A percentile compares a stretch with the other conserved stretches of the same genome.
phyloP scores from a whole-genome alignment of 2,888 invertebrate species.

The Acronicta aceris region DNA sequence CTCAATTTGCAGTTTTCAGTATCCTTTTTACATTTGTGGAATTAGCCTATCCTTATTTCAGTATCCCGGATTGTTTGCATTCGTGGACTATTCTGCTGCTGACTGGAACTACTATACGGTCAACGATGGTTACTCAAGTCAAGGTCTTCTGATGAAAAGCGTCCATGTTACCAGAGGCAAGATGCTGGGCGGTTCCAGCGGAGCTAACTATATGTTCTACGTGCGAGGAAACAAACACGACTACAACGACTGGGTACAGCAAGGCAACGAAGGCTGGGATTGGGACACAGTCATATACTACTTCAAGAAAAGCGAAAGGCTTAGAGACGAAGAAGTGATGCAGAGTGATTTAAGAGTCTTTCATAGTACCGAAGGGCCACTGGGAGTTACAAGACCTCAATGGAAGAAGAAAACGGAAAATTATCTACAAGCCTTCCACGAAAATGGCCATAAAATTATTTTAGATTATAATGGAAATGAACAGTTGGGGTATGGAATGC shows the following conservation, averaged over 20 bases:
- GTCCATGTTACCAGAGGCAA: constrained; percentile 89
- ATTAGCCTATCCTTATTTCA: too few species aligned
- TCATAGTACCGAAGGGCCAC: constrained; percentile 61
- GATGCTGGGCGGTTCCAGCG: constrained; percentile 91
- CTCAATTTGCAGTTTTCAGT: too few species aligned
- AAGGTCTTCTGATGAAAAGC: constrained; percentile 59
- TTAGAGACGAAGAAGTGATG: constrained; percentile 51
- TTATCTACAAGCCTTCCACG: constrained; percentile 66
- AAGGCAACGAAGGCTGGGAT: constrained; percentile 87
- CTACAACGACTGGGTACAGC: constrained; percentile 85
- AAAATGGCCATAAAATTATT: constrained; percentile 63
- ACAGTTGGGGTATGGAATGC: constrained; percentile 63
- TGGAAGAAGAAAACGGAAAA: constrained; percentile 72
- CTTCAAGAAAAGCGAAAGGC: constrained; percentile 71
- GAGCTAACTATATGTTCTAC: constrained; percentile 91
- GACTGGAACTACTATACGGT: constrained; percentile 69
- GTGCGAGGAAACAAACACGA: constrained; percentile 91
- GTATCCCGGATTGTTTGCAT: constrained; percentile 68
- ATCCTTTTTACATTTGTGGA: too few species aligned
- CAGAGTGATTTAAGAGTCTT: constrained; percentile 69
- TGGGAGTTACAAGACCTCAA: constrained; percentile 69
- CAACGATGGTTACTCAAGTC: constrained; percentile 68
- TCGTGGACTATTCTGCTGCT: constrained; percentile 60
- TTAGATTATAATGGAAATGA: constrained; percentile 65
- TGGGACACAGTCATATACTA: constrained; percentile 67